Evolutionary conservation across 2,113 vertebrate genomes (phyloP).

Genomic region (Cygnus atratus): DNA sequence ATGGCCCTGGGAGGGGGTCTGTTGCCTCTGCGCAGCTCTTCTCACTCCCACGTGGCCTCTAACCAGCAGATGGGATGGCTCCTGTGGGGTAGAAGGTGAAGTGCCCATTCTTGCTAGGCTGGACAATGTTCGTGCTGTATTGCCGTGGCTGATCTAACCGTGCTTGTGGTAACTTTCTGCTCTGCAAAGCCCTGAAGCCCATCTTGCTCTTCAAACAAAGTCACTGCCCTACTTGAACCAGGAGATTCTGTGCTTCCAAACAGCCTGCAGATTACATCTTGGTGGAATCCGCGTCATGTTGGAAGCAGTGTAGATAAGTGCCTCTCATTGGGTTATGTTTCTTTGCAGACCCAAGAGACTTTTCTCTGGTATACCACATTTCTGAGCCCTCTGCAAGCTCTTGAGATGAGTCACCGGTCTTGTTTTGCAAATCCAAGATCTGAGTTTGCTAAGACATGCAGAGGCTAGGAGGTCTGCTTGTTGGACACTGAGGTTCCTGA

Average conservation of each 20-base stretch:
- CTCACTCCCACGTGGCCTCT: neutral
- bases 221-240: neutral
- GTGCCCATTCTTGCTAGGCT: neutral
- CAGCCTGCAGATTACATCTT: neutral
- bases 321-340: neutral
- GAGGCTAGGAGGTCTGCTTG: neutral
- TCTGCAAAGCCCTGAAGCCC: neutral
- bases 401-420: neutral
- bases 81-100: neutral
- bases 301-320: neutral
- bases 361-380: rapidly evolving
- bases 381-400: neutral
- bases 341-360: neutral
- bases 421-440: neutral
- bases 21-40: neutral
- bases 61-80: neutral
- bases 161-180: neutral
- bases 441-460: neutral
- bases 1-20: neutral
- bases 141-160: neutral
- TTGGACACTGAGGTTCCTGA: neutral
- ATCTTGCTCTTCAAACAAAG: neutral
- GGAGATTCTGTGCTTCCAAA: neutral
- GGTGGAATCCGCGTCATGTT: neutral
- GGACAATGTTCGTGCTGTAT: neutral